Evolutionary conservation across 2,888 invertebrate species (phyloP).

Genomic region (Drosophila tanythrix): DNA sequence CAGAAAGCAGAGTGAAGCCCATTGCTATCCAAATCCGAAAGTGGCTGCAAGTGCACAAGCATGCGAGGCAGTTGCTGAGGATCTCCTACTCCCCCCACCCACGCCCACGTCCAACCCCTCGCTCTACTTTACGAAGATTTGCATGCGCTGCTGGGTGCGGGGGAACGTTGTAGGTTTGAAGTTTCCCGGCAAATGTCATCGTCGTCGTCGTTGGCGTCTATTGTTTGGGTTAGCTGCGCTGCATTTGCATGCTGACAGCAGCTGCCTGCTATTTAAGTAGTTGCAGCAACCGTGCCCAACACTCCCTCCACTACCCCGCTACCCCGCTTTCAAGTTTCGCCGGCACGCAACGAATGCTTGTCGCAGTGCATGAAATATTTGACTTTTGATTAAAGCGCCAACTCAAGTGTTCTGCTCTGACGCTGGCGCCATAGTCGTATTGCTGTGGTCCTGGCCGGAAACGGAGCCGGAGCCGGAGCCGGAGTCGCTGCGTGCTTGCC

Average conservation of each 20-base stretch:
- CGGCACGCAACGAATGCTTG: conserved; percentile 33
- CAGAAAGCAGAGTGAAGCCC: conserved; percentile 20
- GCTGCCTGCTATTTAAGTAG: conserved; percentile 70
- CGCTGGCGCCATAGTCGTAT: conserved; percentile 29
- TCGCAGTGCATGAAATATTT: conserved; percentile 79
- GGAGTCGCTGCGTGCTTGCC: conserved; percentile 39
- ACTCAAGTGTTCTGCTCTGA: conserved; percentile 74
- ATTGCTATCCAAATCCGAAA: conserved; percentile 55
- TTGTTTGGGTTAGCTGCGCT: conserved; percentile 57
- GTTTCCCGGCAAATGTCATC: conserved; percentile 29
- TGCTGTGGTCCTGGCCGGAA: conserved; percentile 2
- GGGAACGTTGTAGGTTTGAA: conserved; percentile 3
- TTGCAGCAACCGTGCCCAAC: conserved; percentile 17
- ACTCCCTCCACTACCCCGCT: background rate
- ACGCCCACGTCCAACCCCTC: background rate
- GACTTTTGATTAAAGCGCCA: conserved; percentile 81
- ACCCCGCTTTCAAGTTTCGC: background rate
- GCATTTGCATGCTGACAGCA: conserved; percentile 81
- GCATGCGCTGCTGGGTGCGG: conserved; percentile 28
- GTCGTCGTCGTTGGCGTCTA: conserved; percentile 52
- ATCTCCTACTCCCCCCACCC: background rate
- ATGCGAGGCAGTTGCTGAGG: conserved; percentile 36
- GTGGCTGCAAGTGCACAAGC: conserved; percentile 72
- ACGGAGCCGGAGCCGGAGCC: background rate
- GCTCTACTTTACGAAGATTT: conserved; percentile 28